Evolutionary conservation across 2,113 vertebrate genomes (phyloP), one percentile per base, ranked within the genome.

Genomic region (Fregetta grallaria): DNA sequence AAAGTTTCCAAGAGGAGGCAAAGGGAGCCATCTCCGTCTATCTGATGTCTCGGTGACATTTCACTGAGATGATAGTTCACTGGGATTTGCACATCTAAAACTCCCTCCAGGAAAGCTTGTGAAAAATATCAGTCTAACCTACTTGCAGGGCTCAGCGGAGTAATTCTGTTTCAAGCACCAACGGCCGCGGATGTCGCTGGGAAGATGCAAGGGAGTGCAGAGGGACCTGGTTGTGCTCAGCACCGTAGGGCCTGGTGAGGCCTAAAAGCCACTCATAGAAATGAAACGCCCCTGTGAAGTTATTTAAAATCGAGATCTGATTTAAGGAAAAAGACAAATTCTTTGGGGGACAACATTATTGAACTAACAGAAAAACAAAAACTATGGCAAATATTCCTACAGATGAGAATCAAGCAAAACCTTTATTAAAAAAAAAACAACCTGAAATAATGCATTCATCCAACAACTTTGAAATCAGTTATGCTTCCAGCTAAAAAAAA

Each of bases 71-170:
- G 85, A 88, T 5, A 88, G 89, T 76, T 96, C 87, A 52, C 68
- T 83, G 90, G 78, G 90, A 93, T 96, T 93, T 95, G 94, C 78
- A 94, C 78, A 90, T 79, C 86, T 96, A 73, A 97, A 96, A 80
- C n/a, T 73, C 49, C 42, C 78, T 63, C 71, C 59, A 70, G 88
- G 85, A 84, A 93, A 75, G 26, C 76, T 59, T 45, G 79, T 86
- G 88, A 90, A 68, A 90, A 87, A 45, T 70, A 32, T 11, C 65
- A 52, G 63, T 9, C 78, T 86, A 94, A 93, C 62, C 74, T 86
- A 82, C 88, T 90, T 94, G 76, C 45, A 65, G 85, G 71, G 61
- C n/a, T 61, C 71, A 1, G 1, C 4, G 7, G 50, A 92, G 75
- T 26, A 83, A 90, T 88, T 88, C 90, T 52, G 50, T 72, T 85